These are phyloP conservation scores for Typhlomys cinereus DNA, from an alignment of 2,113 vertebrate genomes.

Conservation along the genomic window DNA sequence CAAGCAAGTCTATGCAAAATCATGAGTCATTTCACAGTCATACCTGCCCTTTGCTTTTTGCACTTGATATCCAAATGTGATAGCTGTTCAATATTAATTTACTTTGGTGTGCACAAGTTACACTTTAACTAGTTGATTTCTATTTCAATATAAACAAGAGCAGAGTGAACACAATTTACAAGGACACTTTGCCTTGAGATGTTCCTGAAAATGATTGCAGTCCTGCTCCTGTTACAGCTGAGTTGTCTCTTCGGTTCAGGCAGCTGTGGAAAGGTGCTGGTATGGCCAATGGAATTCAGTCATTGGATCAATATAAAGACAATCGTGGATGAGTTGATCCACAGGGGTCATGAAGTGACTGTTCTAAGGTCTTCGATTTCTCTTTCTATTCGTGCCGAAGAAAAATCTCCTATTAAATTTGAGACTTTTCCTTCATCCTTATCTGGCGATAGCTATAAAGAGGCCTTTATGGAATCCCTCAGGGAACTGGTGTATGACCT, in stretches of 20 bases:
- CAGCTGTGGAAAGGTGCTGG: constrained; percentile 81
- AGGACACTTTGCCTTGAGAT: constrained; percentile 67
- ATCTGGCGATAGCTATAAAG: constrained; percentile 55
- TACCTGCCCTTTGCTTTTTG: too few species aligned
- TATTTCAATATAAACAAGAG: not conserved
- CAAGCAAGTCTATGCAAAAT: not conserved
- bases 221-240: constrained; percentile 59
- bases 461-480: not conserved
- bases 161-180: not conserved
- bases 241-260: not conserved
- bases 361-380: constrained; percentile 81
- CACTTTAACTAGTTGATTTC: not conserved
- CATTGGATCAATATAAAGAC: constrained; percentile 89
- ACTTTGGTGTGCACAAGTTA: not conserved
- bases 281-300: constrained; percentile 88
- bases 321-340: constrained; percentile 64
- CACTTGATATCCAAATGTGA: not conserved
- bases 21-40: not conserved
- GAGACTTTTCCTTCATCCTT: constrained; percentile 76
- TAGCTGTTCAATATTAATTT: not conserved
- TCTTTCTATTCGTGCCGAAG: constrained; percentile 69
- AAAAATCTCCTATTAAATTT: constrained; percentile 73
- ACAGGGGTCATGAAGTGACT: constrained; percentile 84
- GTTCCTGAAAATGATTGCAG: constrained; percentile 24
- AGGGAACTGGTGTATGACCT: constrained; percentile 38